Conservation (phyloP, 2,113 vertebrate genomes). For the Lampris incognitus region DNA sequence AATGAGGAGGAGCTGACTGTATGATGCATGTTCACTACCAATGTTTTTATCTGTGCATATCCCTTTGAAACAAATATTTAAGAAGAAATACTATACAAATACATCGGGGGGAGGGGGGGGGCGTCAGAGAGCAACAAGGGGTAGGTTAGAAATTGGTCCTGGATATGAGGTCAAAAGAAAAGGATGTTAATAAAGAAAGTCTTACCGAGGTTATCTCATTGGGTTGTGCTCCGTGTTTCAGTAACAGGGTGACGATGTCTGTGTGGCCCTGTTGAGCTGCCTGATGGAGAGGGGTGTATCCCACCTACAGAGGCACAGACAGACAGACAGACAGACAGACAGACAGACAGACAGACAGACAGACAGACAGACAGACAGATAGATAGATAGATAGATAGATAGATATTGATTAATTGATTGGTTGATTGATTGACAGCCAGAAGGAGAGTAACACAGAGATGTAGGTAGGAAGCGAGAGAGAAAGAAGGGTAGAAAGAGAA, state of each 20-base stretch:
- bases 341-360: neutral
- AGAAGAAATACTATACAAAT: too few species aligned
- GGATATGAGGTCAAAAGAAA: neutral
- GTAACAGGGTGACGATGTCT: slow-evolving; percentile 91
- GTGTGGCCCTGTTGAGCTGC: slow-evolving; percentile 97
- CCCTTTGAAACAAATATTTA: too few species aligned
- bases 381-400: neutral
- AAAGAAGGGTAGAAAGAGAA: too few species aligned
- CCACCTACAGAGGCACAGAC: slow-evolving; percentile 80
- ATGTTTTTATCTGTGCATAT: too few species aligned
- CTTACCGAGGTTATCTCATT: slow-evolving; percentile 93
- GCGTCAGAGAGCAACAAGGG: neutral
- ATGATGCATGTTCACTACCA: too few species aligned
- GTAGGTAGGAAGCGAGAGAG: too few species aligned
- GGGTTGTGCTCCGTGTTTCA: slow-evolving; percentile 92
- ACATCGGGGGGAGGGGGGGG: neutral
- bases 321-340: too few species aligned
- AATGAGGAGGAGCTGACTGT: too few species aligned
- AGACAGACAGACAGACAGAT: neutral
- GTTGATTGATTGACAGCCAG: too few species aligned
- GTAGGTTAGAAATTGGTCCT: neutral
- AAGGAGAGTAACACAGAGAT: too few species aligned
- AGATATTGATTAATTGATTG: neutral
- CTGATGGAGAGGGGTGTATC: slow-evolving; percentile 96
- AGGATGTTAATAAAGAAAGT: neutral